phyloP scores from a whole-genome alignment of 2,113 vertebrate species.

The Pachyramphus minor region DNA sequence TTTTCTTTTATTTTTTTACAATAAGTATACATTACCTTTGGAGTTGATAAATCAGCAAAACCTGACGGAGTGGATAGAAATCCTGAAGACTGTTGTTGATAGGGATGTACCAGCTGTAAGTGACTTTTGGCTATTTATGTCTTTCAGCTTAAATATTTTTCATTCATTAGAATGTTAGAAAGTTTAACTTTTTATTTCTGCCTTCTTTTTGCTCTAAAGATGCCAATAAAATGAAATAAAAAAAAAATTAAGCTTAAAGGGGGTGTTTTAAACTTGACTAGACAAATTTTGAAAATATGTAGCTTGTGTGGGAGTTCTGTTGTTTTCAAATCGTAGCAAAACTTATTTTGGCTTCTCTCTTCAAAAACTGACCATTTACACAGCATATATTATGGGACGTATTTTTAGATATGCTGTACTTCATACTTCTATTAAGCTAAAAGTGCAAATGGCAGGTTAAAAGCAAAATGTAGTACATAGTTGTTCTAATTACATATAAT shows the following conservation, averaged over 20 bases:
- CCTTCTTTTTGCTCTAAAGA: neutral
- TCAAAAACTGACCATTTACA: neutral
- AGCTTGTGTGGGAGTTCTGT: neutral
- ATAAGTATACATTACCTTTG: slow-evolving; percentile 90
- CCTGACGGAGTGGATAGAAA: slow-evolving; percentile 97
- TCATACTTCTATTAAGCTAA: neutral
- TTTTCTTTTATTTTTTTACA: neutral
- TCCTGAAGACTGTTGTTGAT: slow-evolving; percentile 94
- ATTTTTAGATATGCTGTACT: neutral
- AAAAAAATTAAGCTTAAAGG: neutral
- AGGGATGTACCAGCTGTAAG: slow-evolving; percentile 95
- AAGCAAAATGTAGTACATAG: neutral
- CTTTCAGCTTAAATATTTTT: neutral
- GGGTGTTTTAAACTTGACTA: neutral
- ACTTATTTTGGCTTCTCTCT: neutral
- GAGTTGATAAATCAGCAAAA: slow-evolving; percentile 98
- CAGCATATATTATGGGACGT: neutral
- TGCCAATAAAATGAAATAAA: neutral
- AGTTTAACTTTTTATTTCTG: neutral
- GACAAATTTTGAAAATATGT: neutral
- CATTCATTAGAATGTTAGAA: neutral
- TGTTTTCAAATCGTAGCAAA: neutral
- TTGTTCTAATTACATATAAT: neutral
- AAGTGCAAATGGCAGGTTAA: neutral
- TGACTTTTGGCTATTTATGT: neutral